Percentiles rank a stretch among this genome's conserved stretches.
Evolutionary conservation across 2,797 vertebrate genomes (phyloP).

Genomic region (Smutsia temminckii): DNA sequence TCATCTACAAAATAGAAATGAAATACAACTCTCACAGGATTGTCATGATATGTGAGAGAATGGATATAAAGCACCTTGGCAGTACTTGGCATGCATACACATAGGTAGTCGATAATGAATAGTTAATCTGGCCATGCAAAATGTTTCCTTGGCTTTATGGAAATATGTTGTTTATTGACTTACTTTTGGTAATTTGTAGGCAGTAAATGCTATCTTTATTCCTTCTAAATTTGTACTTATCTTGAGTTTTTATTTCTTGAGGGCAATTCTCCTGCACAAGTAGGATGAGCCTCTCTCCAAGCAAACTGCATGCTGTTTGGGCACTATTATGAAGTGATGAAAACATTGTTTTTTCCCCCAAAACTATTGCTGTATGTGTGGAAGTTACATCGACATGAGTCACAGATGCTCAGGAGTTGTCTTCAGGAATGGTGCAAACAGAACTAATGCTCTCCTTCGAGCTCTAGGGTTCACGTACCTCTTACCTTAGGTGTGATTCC

Average conservation of each 20-base stretch:
- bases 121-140: background rate
- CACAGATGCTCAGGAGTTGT: background rate
- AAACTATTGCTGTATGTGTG: background rate
- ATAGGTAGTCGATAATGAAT: accelerated
- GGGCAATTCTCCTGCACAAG: background rate
- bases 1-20: background rate
- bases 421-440: background rate
- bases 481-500: background rate
- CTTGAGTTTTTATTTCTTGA: background rate
- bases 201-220: background rate
- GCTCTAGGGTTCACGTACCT: background rate
- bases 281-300: background rate
- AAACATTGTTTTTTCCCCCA: background rate
- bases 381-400: background rate
- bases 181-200: background rate
- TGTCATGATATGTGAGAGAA: accelerated
- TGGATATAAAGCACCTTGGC: background rate
- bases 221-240: background rate
- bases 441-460: background rate
- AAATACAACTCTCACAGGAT: background rate
- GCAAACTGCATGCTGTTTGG: background rate
- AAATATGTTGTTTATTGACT: background rate
- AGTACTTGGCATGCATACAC: accelerated
- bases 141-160: background rate
- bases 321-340: background rate